Base-by-base conservation (phyloP, 1,140 invertebrate genomes). In the Hylaeus volcanicus region DNA sequence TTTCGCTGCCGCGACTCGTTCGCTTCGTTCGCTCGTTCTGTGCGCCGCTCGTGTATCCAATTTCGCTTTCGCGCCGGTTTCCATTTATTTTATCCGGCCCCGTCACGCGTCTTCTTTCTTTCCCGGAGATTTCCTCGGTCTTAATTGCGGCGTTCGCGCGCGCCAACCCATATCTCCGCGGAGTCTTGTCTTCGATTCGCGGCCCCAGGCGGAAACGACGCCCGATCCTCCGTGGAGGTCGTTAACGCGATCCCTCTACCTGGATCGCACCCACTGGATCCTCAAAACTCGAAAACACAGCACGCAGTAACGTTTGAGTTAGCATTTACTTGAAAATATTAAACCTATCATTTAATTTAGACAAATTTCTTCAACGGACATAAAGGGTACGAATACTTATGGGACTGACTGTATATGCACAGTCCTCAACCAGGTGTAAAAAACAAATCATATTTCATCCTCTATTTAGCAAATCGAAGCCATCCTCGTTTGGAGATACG, bases 1-100 rank as follows among this genome's bases (percentile, higher is more conserved):
- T 92, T 89, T 90, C 87, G 86, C 81, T 87, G 84, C 53, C 53
- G 82, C 82, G 85, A 90, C 86, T 90, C 79, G 81, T 86, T 87
- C 55, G 65, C 5, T 43, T 69, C 70, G 3, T 56, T 86, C 81
- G 5, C 14, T 45, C 15, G 14, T 14, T 81, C 71, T 58, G 74
- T 43, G 79, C 84, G 82, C 74, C 83, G 82, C 68, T 81, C 83
- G 88, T 89, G 84, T 88, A 90, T 88, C 90, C 90, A 91, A 92
- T 92, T 91, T 92, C 84, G 87, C 87, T 91, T 91, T 91, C 89
- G 90, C 88, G 84, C 86, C 85, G 84, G 87, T 90, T 90, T 90
- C 61, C 81, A 89, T 91, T 90, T 89, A 89, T 89, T 86, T 86
- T 85, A 74, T 79, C 76, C 80, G 60, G 26, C 48, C 65, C 61